Percentiles rank a stretch among this genome's conserved stretches.
Conservation (phyloP, 2,797 vertebrate genomes). For the Oryzias dopingdopingensis region DNA sequence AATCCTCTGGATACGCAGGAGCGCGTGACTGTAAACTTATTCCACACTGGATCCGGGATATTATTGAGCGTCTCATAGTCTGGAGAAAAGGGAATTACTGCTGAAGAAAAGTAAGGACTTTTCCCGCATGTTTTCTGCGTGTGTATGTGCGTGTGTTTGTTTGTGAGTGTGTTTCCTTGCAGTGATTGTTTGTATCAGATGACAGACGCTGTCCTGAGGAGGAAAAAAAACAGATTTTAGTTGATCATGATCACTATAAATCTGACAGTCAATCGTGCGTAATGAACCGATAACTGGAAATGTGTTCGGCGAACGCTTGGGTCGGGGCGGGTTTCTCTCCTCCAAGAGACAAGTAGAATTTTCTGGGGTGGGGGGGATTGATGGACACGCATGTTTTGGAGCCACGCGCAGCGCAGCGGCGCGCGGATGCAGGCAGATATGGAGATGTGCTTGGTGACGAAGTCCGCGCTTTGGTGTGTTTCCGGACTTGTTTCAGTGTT, state of each 20-base stretch:
- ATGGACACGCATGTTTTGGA: slow-evolving; percentile 31
- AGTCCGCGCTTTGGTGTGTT: slow-evolving; percentile 25
- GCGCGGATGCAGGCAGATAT: slow-evolving; percentile 19
- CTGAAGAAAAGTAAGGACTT: slow-evolving; percentile 75
- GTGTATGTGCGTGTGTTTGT: slow-evolving; percentile 22
- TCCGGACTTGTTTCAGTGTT: slow-evolving; percentile 35
- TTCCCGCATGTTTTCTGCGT: slow-evolving; percentile 17
- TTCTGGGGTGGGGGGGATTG: background rate
- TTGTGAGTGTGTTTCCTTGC: slow-evolving; percentile 3
- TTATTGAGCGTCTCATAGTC: slow-evolving; percentile 54
- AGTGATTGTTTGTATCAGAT: background rate
- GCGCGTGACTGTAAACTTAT: slow-evolving; percentile 22
- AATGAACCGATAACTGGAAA: slow-evolving; percentile 59
- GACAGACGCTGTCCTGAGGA: slow-evolving; percentile 17
- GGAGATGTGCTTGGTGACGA: background rate
- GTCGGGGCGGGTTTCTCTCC: slow-evolving; percentile 42
- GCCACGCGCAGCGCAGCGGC: slow-evolving; percentile 21
- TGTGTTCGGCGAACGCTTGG: slow-evolving; percentile 35
- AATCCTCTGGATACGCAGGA: slow-evolving; percentile 55
- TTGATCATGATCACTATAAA: no score
- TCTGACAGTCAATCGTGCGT: slow-evolving; percentile 27
- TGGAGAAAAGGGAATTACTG: slow-evolving; percentile 62
- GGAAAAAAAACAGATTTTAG: background rate
- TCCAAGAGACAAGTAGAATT: slow-evolving; percentile 47
- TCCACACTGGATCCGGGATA: slow-evolving; percentile 49